phyloP scores from a whole-genome alignment of 2,113 vertebrate species.

The Gallinago paraguaiae region DNA sequence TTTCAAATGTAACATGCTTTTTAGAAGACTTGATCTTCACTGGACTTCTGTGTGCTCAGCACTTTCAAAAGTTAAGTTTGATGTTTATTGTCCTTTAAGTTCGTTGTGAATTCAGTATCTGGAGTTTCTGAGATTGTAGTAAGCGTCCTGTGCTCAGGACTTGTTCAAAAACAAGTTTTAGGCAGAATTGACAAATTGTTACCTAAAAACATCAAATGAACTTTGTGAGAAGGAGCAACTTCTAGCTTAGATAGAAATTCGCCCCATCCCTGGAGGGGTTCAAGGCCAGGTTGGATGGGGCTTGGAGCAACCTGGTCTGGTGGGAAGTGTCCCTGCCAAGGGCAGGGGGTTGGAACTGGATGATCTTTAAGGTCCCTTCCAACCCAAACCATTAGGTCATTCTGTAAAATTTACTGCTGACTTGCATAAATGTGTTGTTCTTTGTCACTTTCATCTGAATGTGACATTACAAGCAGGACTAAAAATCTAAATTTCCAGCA shows the following conservation, averaged over 20 bases:
- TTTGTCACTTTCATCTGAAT: background rate
- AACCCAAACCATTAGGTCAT: too few species aligned
- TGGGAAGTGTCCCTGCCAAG: too few species aligned
- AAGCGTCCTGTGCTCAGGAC: background rate
- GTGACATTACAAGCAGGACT: background rate
- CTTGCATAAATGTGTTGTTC: background rate
- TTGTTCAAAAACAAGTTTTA: background rate
- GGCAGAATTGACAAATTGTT: background rate
- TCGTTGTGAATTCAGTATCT: background rate
- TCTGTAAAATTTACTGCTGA: background rate
- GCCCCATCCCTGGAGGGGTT: too few species aligned
- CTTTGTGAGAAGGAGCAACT: background rate
- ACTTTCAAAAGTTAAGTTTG: background rate
- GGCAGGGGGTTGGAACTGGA: too few species aligned
- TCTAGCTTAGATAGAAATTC: background rate
- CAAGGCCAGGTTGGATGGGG: too few species aligned
- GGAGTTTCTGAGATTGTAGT: background rate
- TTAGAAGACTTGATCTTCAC: background rate
- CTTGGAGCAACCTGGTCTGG: too few species aligned
- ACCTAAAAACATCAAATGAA: background rate
- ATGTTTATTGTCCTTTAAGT: background rate
- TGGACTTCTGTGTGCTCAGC: background rate
- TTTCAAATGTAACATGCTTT: background rate
- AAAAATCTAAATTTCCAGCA: background rate
- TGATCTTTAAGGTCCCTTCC: too few species aligned